Base-by-base conservation (phyloP, 2,888 invertebrate species). In the Lasioglossum marginatum region DNA sequence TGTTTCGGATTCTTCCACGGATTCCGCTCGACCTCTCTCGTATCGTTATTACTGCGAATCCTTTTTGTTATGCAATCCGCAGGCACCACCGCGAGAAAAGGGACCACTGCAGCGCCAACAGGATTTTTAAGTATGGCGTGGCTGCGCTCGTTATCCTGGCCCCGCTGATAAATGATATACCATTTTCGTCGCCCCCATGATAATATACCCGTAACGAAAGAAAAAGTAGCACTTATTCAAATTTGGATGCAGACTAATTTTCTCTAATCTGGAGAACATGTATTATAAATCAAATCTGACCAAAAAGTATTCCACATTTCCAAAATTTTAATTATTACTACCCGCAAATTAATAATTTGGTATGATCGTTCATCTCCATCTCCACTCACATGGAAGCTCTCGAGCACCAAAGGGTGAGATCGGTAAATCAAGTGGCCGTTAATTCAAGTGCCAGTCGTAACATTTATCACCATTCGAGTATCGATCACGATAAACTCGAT, bases 1-100 rank as follows among this genome's bases (percentile, higher is more conserved):
- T 68, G 68, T 73, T 66, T 82, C 66, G 72, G 73, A 78, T 76
- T 79, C 81, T 79, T 82, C n/a, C 52, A 45, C 10, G 45, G 57
- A 71, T 73, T 52, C 45, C 68, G 45, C 40, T 31, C 43, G 57
- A 48, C 43, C 14, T 57, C 34, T 60, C 14, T 60, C 6, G 48
- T 78, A 71, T 83, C 52, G 31, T 66, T 31, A 66, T 31, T 66
- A 16, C 34, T 34, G 31, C 5, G 16, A 19, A 37, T 70, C 68
- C n/a, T 40, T 40, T 40, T 70, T n/a, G 23, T 70, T 70, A 70
- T n/a, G 68, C 40, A 70, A 40, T 70, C 23, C 23, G 37, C 10
- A 5, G 68, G n/a, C 57, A n/a, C 34, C 23, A n/a, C 34, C 34
- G 19, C 6, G 34, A 34, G 66, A 34, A 66, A 66, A 6, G 16